Evolutionary conservation across 2,888 invertebrate species (phyloP).

Genomic region (Muschampia plurimacula): DNA sequence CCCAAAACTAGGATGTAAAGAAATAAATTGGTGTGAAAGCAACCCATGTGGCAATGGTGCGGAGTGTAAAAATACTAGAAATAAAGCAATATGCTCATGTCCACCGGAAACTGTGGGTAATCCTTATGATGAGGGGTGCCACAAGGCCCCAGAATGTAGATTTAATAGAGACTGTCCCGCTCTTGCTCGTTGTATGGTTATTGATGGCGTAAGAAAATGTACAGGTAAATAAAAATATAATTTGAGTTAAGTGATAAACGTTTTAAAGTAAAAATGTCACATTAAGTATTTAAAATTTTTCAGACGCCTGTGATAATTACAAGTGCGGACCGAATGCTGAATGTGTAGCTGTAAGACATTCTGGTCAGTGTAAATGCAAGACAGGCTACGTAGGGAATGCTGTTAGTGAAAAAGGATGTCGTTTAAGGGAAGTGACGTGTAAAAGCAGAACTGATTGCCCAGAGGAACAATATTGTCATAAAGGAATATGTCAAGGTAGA

Average conservation of each 20-base stretch:
- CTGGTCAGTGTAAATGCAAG: constrained; percentile 92
- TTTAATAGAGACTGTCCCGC: constrained; percentile 92
- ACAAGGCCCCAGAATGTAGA: constrained; percentile 92
- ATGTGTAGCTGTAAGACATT: constrained; percentile 91
- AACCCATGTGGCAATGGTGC: constrained; percentile 93
- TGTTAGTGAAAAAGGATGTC: constrained; percentile 90
- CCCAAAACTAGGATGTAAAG: constrained; percentile 88
- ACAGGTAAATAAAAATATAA: constrained; percentile 75
- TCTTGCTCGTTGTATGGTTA: constrained; percentile 90
- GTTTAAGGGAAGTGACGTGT: constrained; percentile 90
- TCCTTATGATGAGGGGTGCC: constrained; percentile 93
- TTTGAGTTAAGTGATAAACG: not conserved
- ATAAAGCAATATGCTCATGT: constrained; percentile 92
- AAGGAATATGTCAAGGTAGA: constrained; percentile 92
- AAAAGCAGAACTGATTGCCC: constrained; percentile 90
- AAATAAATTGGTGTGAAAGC: constrained; percentile 92
- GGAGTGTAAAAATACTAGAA: constrained; percentile 91
- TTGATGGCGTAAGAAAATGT: constrained; percentile 91
- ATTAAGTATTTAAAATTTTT: constrained; percentile 45
- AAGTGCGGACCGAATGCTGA: constrained; percentile 94
- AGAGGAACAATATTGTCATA: constrained; percentile 92
- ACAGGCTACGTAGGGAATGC: constrained; percentile 92
- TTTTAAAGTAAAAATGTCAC: not conserved
- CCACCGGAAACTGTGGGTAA: constrained; percentile 93
- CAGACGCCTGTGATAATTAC: constrained; percentile 91